Evolutionary conservation across 2,113 vertebrate genomes (phyloP).

Genomic region (Mesoclemmys tuberculata): DNA sequence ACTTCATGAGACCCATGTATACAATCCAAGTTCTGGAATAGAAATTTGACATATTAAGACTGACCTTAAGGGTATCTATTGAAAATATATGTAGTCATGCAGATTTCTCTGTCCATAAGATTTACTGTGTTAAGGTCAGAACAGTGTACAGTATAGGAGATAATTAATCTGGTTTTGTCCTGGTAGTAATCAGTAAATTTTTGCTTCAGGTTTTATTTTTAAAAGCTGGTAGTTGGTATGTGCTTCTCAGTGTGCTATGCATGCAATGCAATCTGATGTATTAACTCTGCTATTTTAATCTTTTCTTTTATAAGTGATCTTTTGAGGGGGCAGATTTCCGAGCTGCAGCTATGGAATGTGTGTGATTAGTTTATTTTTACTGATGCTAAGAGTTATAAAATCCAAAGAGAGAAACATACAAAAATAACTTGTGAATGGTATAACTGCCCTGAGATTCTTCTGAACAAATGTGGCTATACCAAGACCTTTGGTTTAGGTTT

Average conservation of each 20-base stretch:
- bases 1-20: not conserved
- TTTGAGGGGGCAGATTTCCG: not conserved
- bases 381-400: not conserved
- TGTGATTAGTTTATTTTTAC: not conserved
- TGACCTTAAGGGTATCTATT: not conserved
- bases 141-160: not conserved
- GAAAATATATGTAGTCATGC: not conserved
- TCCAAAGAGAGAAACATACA: not conserved
- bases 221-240: not conserved
- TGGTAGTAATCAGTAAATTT: not conserved
- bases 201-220: not conserved
- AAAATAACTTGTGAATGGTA: not conserved
- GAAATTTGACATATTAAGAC: not conserved
- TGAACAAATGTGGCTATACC: not conserved
- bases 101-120: not conserved
- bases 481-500: not conserved
- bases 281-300: not conserved
- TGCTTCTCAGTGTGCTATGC: not conserved
- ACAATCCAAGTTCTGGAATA: not conserved
- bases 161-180: not conserved
- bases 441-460: not conserved
- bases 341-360: not conserved
- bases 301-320: not conserved
- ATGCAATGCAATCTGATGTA: not conserved
- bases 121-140: not conserved